Evolutionary conservation across 2,797 vertebrate genomes (phyloP), one percentile per base, ranked within the genome.

Genomic region (Ptychobarbus kaznakovi): DNA sequence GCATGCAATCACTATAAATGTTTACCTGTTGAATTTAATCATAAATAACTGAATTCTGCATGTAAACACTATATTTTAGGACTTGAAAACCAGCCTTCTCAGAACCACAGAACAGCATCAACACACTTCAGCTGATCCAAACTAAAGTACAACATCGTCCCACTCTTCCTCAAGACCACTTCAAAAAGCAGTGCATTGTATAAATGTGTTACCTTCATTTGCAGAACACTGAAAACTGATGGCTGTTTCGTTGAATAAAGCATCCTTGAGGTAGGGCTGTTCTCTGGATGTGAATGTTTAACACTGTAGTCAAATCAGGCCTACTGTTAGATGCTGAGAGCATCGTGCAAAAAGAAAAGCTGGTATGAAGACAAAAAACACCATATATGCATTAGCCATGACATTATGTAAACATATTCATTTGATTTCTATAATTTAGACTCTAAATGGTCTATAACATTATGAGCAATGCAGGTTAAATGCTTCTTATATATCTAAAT

Each of bases 61-160:
- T 63, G 38, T 74, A 83, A 83, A 83, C 81, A 83, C 28, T 74
- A 82, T 44, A 46, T 18, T 32, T 49, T 10, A 35, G 63, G 25
- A 44, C 58, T 46, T 46, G 16, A 42, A n/a, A 46, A 53, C 5
- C 25, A n/a, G 7, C 11, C 18, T 70, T 72, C 51, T 58, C 49
- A 28, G 16, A 61, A 72, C 20, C 49, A 56, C 35, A 28, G 35
- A 44, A 72, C 13, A 53, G 35, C 80, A 70, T 74, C 58, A 74
- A 65, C 70, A 74, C n/a, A 49, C 70, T 82, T 68, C 65, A 68
- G 65, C 32, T 4, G 65, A 38, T 66, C 65, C 65, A 18, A 35
- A 18, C 15, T 18, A 38, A 68, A 68, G 65, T 38, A 38, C n/a
- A 68, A 68, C 65, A 38, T 68, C 6, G 20, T 20, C 16, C 69